Conservation (phyloP, 2,888 invertebrate species). For the Erannis defoliaria region DNA sequence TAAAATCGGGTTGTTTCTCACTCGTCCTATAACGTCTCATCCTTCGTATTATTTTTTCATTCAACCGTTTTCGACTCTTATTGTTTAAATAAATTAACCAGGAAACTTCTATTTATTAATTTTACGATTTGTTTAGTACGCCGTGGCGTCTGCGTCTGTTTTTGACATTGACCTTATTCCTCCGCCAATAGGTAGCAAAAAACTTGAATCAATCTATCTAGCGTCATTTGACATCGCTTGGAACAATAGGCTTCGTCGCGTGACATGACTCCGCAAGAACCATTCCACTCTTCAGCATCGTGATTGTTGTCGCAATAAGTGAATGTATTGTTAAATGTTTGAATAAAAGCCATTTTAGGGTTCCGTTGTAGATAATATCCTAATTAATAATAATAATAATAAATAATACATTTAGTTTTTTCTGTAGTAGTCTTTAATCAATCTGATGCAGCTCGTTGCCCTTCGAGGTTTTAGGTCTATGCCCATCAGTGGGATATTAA, state of each 20-base stretch:
- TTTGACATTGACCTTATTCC: constrained; percentile 55
- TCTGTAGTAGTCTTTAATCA: too few species aligned
- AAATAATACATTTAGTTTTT: too few species aligned
- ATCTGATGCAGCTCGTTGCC: too few species aligned
- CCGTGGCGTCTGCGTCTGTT: constrained; percentile 26
- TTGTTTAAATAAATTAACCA: constrained; percentile 14
- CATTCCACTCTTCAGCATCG: constrained; percentile 8
- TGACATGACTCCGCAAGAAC: constrained; percentile 43
- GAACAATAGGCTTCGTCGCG: constrained; percentile 68
- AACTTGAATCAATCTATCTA: constrained; percentile 44
- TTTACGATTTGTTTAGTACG: constrained; percentile 38
- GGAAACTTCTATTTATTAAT: constrained; percentile 15
- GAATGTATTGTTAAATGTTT: constrained; percentile 25
- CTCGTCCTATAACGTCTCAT: too few species aligned
- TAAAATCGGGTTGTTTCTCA: too few species aligned
- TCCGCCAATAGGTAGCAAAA: constrained; percentile 59
- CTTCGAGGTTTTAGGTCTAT: too few species aligned
- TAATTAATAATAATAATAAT: too few species aligned
- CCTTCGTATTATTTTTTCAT: too few species aligned
- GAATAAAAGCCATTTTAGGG: too few species aligned
- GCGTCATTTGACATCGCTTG: constrained; percentile 60
- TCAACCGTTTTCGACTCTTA: too few species aligned
- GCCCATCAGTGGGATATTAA: too few species aligned
- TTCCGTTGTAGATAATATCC: too few species aligned
- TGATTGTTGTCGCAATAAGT: constrained; percentile 25